A percentile compares a stretch with the other conserved stretches of the same genome.
Evolutionary conservation across 1,140 invertebrate genomes (phyloP).

Genomic region (Cotesia vestalis): DNA sequence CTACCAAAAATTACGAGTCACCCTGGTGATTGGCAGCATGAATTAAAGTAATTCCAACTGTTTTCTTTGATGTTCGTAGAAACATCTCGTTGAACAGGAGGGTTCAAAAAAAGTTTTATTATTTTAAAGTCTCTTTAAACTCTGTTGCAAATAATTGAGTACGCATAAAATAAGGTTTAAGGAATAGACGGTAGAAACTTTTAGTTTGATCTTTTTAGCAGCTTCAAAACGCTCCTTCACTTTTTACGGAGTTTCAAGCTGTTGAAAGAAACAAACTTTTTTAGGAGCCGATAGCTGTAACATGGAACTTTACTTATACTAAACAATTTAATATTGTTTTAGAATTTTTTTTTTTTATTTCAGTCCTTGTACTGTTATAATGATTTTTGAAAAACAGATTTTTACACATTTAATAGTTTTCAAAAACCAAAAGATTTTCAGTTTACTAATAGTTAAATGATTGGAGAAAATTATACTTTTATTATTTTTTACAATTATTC

Average conservation of each 20-base stretch:
- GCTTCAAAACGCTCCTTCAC: neutral
- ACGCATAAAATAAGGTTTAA: too few relatives aligned
- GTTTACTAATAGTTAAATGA: too few relatives aligned
- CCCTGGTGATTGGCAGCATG: neutral
- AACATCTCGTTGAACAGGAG: too few relatives aligned
- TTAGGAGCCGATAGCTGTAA: conserved; percentile 30
- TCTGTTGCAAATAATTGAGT: too few relatives aligned
- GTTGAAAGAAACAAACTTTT: conserved; percentile 37
- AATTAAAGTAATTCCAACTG: neutral
- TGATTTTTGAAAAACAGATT: too few relatives aligned
- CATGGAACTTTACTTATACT: conserved; percentile 38
- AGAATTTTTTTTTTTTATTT: conserved; percentile 11
- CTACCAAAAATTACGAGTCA: neutral
- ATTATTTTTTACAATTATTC: too few relatives aligned
- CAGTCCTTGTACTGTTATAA: neutral
- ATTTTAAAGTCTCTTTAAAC: too few relatives aligned
- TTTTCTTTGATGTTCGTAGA: too few relatives aligned
- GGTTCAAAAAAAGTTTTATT: too few relatives aligned
- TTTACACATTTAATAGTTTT: too few relatives aligned
- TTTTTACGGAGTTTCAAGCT: conserved; percentile 18
- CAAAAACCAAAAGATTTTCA: too few relatives aligned
- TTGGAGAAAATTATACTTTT: too few relatives aligned
- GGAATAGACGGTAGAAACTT: neutral
- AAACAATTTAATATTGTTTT: conserved; percentile 42
- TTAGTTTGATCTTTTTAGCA: conserved; percentile 4